phyloP scores from a whole-genome alignment of 2,888 invertebrate species.

The Drosophila nigricruria region DNA sequence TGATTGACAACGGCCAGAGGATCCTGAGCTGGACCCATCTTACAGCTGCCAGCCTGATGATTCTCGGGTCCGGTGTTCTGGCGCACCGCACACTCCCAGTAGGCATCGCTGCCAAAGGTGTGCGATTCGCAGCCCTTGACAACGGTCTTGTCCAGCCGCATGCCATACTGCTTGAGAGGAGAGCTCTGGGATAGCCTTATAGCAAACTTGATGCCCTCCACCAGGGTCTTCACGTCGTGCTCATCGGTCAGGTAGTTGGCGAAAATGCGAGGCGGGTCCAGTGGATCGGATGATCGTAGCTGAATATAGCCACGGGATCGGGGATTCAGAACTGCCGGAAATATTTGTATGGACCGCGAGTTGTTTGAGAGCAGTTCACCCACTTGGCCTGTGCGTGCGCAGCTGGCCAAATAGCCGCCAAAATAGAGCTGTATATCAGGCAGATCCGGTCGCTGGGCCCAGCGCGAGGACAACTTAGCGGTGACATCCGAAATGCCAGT shows the following conservation, averaged over 20 bases:
- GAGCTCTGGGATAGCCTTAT: conserved; percentile 90
- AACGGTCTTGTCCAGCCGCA: conserved; percentile 90
- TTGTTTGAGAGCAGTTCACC: conserved; percentile 91
- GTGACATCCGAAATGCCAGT: conserved; percentile 95
- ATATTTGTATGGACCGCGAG: conserved; percentile 90
- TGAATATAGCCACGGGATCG: conserved; percentile 93
- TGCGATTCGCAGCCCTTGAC: conserved; percentile 91
- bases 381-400: conserved; percentile 94
- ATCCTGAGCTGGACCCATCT: conserved; percentile 91
- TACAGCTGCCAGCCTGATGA: conserved; percentile 93
- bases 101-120: conserved; percentile 90
- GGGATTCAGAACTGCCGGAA: conserved; percentile 94
- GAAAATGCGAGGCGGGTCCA: conserved; percentile 93
- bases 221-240: conserved; percentile 91
- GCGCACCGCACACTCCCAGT: conserved; percentile 90
- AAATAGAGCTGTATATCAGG: conserved; percentile 96
- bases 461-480: conserved; percentile 92
- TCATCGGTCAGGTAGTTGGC: conserved; percentile 89
- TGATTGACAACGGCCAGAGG: conserved; percentile 91
- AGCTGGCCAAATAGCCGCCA: conserved; percentile 94
- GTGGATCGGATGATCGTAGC: conserved; percentile 91
- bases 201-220: conserved; percentile 94
- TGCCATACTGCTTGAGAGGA: conserved; percentile 89
- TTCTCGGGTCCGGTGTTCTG: conserved; percentile 92
- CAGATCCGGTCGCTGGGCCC: conserved; percentile 90